Base-by-base conservation (phyloP, 2,113 vertebrate species). In the Hassar affinis region DNA sequence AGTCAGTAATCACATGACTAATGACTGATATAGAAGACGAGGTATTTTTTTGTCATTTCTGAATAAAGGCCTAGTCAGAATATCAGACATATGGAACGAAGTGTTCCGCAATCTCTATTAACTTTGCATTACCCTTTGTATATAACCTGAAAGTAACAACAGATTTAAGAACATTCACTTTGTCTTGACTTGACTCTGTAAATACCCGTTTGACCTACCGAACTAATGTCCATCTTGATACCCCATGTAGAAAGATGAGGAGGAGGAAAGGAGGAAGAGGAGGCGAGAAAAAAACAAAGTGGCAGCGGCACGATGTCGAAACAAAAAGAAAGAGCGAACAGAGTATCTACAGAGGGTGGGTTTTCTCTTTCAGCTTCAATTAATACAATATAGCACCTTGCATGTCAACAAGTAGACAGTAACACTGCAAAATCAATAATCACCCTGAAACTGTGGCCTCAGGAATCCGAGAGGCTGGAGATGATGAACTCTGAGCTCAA, bases 201-300 rank as follows among this genome's bases (percentile, higher is more conserved):
- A 38, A 57, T 27, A 72, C 15, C 35, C 35, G 33, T 30, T 30
- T n/a, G 56, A 20, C 52, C 27, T 45, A 72, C 27, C 30, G 33
- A 35, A 51, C 25, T 66, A 12, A 66, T 56, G 20, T 68, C 33
- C n/a, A 61, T 83, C 11, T 47, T 81, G 25, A 42, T 80, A 20
- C 72, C 25, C 10, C 0, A 79, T 91, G 84, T 90, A 99, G 97
- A 94, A 95, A 90, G 96, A 97, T 0, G 97, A 97, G 90, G 97
- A 99, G 86, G 96, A 96, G 54, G 97, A 99, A 52, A 92, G 97
- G 74, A 95, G 97, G 94, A 97, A 96, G 95, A 95, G 97, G 85
- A 94, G 97, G 86, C 92, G 97, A 78, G 97, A 99, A 92, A 98
- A 98, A 92, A 99, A 99, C 95, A 99, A 99, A 91, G 96, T 99